These are phyloP conservation scores for Nowickia ferox DNA, from an alignment of 2,888 invertebrate species.

Conservation along the genomic window DNA sequence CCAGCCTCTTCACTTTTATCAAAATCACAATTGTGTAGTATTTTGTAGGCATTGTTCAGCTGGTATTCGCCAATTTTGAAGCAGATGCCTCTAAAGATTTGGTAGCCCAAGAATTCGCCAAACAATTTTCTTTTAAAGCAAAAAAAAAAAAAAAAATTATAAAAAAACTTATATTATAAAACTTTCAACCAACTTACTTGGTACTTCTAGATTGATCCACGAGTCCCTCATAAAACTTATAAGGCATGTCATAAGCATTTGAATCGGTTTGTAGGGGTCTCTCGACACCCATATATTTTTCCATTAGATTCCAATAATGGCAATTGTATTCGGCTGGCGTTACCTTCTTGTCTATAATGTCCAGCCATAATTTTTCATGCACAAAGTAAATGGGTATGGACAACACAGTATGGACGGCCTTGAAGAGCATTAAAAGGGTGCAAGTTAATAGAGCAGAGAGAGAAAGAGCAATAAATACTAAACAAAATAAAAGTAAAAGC, in stretches of 20 bases:
- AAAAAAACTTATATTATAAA: not conserved
- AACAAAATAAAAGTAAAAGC: no score
- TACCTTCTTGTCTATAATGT: constrained; percentile 84
- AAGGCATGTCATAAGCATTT: constrained; percentile 88
- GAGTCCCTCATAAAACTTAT: constrained; percentile 86
- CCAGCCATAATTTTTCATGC: constrained; percentile 88
- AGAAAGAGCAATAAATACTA: not conserved
- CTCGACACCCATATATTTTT: constrained; percentile 86
- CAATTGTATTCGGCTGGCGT: constrained; percentile 85
- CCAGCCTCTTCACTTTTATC: constrained; percentile 87
- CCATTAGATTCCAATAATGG: constrained; percentile 86
- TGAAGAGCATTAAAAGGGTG: not conserved
- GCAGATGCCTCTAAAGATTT: constrained; percentile 87
- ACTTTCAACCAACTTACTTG: constrained; percentile 70
- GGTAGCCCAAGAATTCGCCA: constrained; percentile 88
- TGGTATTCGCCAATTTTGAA: constrained; percentile 85
- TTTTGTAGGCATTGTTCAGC: constrained; percentile 76
- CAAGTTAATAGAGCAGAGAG: not conserved
- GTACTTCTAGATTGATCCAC: constrained; percentile 76
- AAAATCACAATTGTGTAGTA: constrained; percentile 88
- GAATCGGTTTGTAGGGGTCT: constrained; percentile 86
- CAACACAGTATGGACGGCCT: constrained; percentile 87
- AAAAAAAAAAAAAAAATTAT: not conserved
- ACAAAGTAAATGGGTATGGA: constrained; percentile 88
- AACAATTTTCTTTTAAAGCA: constrained; percentile 86